Evolutionary conservation across 30 jellyfish, hydroid and myxozoan genomes (phyloP).

Genomic region (Hydra vulgaris): DNA sequence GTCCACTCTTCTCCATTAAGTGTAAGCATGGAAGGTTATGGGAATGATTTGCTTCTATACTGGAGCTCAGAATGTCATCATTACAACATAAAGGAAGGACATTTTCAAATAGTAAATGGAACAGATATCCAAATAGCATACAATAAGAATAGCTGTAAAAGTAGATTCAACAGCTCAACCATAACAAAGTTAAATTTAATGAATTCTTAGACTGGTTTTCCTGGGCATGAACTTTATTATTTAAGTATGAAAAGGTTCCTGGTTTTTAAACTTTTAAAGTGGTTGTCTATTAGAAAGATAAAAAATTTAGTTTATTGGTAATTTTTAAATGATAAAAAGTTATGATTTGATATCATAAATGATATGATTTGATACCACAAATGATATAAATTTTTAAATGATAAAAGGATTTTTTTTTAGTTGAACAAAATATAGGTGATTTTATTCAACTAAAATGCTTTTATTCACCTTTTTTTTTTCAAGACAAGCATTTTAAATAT

Average conservation of each 20-base stretch:
- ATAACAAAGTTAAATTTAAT: slow-evolving; percentile 57
- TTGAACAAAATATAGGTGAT: too few species aligned
- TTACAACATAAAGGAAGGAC: slow-evolving; percentile 76
- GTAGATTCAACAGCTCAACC: slow-evolving; percentile 57
- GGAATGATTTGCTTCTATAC: slow-evolving; percentile 80
- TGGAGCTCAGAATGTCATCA: slow-evolving; percentile 88
- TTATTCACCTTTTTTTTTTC: too few species aligned
- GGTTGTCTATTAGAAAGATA: too few species aligned
- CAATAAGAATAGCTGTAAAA: slow-evolving; percentile 69
- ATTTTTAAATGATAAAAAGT: too few species aligned
- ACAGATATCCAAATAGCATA: slow-evolving; percentile 79
- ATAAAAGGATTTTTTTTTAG: too few species aligned
- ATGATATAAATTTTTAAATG: too few species aligned
- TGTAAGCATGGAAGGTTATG: slow-evolving; percentile 83
- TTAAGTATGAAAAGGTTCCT: slow-evolving; percentile 36
- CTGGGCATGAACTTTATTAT: slow-evolving; percentile 75
- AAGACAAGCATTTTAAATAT: too few species aligned
- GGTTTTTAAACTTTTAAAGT: neutral
- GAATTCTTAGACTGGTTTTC: slow-evolving; percentile 59
- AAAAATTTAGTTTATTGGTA: neutral
- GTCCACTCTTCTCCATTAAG: slow-evolving; percentile 76
- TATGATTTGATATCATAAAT: too few species aligned
- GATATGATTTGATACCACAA: too few species aligned
- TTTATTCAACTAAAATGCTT: too few species aligned
- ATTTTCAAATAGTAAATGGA: slow-evolving; percentile 66